Conservation (phyloP, 2,888 invertebrate species). For the Chloroclysta siterata region DNA sequence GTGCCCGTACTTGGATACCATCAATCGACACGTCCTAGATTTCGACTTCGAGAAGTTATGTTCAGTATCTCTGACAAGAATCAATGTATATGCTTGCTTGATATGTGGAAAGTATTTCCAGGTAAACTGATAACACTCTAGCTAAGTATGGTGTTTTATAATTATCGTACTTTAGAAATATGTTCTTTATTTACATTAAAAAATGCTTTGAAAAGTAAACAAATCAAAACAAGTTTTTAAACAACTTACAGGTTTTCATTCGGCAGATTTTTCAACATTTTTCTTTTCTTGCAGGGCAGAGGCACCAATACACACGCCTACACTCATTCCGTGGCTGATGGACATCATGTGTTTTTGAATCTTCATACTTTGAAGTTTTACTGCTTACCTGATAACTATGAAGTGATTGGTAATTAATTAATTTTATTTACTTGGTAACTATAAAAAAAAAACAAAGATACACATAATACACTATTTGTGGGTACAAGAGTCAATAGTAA, state of each 20-base stretch:
- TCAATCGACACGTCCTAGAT: slow-evolving; percentile 97
- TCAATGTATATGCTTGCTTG: slow-evolving; percentile 99
- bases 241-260: too few species aligned
- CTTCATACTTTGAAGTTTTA: slow-evolving; percentile 98
- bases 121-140: slow-evolving; percentile 53
- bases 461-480: too few species aligned
- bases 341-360: slow-evolving; percentile 99
- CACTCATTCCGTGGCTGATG: slow-evolving; percentile 98
- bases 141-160: too few species aligned
- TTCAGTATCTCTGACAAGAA: slow-evolving; percentile 98
- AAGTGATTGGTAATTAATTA: slow-evolving; percentile 96
- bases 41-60: slow-evolving; percentile 99
- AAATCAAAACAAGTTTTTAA: not conserved
- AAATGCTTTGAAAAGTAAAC: not conserved
- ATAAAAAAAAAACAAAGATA: too few species aligned
- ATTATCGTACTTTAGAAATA: too few species aligned
- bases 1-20: slow-evolving; percentile 99
- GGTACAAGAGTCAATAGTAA: too few species aligned
- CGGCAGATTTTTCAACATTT: too few species aligned
- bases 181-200: not conserved
- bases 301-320: slow-evolving; percentile 99
- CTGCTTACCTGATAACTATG: slow-evolving; percentile 99
- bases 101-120: slow-evolving; percentile 99
- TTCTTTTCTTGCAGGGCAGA: slow-evolving; percentile 87
- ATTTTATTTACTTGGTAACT: not conserved